Percentiles rank a stretch among this genome's conserved stretches.
Conservation (phyloP, 35 echinoderm and acorn worm genomes). For the Hemicentrotus pulcherrimus region DNA sequence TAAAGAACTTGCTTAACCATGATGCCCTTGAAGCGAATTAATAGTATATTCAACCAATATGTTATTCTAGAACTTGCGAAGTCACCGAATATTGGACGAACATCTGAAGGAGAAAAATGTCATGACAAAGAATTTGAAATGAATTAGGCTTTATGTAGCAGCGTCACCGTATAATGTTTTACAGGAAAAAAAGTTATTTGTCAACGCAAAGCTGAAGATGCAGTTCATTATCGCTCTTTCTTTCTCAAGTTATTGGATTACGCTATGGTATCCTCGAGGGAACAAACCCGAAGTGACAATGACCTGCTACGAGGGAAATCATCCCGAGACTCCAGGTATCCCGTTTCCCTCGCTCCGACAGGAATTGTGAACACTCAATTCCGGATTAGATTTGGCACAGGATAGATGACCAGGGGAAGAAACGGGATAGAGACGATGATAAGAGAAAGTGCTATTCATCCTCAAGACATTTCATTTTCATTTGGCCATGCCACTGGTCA, state of each 20-base stretch:
- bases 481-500: neutral
- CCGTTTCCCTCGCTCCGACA: neutral
- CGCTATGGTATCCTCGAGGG: neutral
- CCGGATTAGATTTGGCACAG: neutral
- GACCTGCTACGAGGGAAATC: neutral
- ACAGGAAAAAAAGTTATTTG: neutral
- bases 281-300: constrained; percentile 24
- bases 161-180: neutral
- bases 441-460: neutral
- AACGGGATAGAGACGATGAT: neutral
- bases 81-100: neutral
- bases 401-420: neutral
- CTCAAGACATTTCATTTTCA: neutral
- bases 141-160: neutral
- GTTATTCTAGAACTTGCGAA: neutral
- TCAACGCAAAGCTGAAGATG: constrained; percentile 9
- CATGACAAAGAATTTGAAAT: neutral
- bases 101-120: neutral
- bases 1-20: no score
- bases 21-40: no score
- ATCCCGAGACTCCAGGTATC: neutral
- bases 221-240: neutral
- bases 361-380: constrained; percentile 7
- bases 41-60: no score
- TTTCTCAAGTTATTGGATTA: neutral